Percentiles rank a stretch among this genome's conserved stretches.
phyloP scores from a whole-genome alignment of 2,797 vertebrate genomes.

The Bucorvus abyssinicus region DNA sequence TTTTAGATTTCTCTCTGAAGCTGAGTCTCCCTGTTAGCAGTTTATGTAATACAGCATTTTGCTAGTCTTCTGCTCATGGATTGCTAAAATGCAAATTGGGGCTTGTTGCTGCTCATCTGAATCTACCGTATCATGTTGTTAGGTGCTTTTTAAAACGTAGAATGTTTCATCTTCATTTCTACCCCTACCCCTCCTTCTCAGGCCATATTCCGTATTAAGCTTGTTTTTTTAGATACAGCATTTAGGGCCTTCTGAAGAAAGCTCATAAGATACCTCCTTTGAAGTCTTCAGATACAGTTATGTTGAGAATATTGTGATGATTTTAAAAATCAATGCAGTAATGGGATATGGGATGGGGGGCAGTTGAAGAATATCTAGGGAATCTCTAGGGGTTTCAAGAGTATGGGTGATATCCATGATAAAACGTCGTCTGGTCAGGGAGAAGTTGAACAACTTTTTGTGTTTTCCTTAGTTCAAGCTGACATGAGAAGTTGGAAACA shows the following conservation, averaged over 20 bases:
- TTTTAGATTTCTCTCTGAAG: constrained; percentile 15
- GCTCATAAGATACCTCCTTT: not conserved
- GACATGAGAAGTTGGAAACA: constrained; percentile 69
- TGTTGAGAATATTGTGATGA: not conserved
- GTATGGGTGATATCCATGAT: not conserved
- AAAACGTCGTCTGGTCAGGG: constrained; percentile 31
- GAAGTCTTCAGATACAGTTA: not conserved
- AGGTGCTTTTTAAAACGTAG: not conserved
- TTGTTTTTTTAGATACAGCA: not conserved
- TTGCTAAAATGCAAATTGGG: not conserved
- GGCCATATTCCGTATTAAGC: not conserved
- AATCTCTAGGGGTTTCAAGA: not conserved
- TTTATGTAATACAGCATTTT: not conserved
- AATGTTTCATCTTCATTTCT: not conserved
- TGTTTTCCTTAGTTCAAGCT: constrained; percentile 71
- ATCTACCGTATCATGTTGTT: not conserved
- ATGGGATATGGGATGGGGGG: not conserved
- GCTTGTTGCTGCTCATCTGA: not conserved
- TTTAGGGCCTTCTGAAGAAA: not conserved
- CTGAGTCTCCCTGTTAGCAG: not conserved
- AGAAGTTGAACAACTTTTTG: constrained; percentile 67
- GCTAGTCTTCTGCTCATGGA: not conserved
- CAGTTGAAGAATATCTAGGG: not conserved
- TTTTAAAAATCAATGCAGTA: not conserved
- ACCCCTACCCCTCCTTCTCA: not conserved